These are phyloP conservation scores for Meta bourneti DNA, from an alignment of 2,888 invertebrate genomes.

Conservation along the genomic window DNA sequence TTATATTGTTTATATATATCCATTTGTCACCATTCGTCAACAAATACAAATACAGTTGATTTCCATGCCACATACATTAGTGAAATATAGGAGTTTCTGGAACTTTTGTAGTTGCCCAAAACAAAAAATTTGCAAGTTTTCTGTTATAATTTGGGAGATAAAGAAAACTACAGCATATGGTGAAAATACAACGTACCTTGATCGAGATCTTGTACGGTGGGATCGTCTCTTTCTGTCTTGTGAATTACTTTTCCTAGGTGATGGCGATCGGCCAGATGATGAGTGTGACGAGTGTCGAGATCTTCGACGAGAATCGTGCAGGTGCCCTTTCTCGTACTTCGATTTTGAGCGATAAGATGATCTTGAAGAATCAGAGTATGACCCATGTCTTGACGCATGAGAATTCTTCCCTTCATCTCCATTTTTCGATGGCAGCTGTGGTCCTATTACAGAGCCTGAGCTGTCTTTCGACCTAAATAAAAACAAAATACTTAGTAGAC, in stretches of 20 bases:
- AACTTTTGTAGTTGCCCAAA: neutral
- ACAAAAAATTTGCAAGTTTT: neutral
- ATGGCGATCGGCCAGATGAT: constrained; percentile 57
- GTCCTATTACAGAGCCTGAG: constrained; percentile 54
- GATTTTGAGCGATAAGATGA: constrained; percentile 50
- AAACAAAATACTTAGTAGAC: neutral
- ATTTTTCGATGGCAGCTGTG: constrained; percentile 68
- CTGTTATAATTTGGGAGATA: neutral
- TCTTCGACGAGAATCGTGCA: constrained; percentile 15
- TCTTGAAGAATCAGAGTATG: constrained; percentile 62
- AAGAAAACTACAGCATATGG: neutral
- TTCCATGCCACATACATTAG: neutral
- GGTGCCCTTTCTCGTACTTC: constrained; percentile 14
- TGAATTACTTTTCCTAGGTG: constrained; percentile 43
- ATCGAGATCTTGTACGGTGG: constrained; percentile 54
- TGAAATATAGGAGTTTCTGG: neutral
- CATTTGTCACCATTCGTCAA: too few relatives aligned
- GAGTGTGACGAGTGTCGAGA: constrained; percentile 45
- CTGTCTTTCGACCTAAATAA: constrained; percentile 57
- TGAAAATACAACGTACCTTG: constrained; percentile 30
- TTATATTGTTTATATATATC: too few relatives aligned
- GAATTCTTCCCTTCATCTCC: constrained; percentile 58
- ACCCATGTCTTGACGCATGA: constrained; percentile 47
- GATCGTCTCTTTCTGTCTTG: constrained; percentile 15
- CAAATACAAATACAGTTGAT: neutral